phyloP scores from a whole-genome alignment of 2,888 invertebrate genomes.

The Itoplectis maculator region DNA sequence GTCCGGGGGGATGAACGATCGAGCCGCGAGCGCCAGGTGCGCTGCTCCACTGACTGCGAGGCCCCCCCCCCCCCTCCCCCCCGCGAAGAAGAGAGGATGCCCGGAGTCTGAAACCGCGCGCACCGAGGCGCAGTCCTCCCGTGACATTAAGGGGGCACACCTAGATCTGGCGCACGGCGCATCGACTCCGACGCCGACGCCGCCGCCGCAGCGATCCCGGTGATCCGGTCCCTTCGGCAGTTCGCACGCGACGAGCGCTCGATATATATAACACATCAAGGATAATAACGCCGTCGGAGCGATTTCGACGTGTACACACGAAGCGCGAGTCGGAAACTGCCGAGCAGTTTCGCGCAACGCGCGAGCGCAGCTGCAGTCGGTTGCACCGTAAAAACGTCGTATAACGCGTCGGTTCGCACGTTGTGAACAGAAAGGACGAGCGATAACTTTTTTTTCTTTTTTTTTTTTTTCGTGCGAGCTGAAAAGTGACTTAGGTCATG shows the following conservation, averaged over 20 bases:
- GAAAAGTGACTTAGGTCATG: no score
- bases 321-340: neutral
- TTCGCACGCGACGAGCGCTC: conserved; percentile 68
- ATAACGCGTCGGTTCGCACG: no score
- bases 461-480: neutral
- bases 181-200: no score
- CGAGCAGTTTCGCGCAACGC: no score
- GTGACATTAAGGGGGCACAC: conserved; percentile 73
- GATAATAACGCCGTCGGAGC: neutral
- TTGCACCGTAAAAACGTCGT: no score
- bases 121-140: conserved; percentile 65
- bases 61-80: no score
- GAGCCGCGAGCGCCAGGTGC: conserved; percentile 24
- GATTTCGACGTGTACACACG: neutral
- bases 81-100: neutral
- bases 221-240: conserved; percentile 66
- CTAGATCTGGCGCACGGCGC: conserved; percentile 72
- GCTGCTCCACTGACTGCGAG: neutral
- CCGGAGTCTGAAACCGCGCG: neutral
- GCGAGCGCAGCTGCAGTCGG: no score
- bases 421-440: no score
- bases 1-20: conserved; percentile 20
- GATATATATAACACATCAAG: conserved; percentile 25
- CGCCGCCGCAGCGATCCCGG: conserved; percentile 66
- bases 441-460: no score